phyloP scores from a whole-genome alignment of 2,888 invertebrate genomes.

The Rhyacophila evoluta region DNA sequence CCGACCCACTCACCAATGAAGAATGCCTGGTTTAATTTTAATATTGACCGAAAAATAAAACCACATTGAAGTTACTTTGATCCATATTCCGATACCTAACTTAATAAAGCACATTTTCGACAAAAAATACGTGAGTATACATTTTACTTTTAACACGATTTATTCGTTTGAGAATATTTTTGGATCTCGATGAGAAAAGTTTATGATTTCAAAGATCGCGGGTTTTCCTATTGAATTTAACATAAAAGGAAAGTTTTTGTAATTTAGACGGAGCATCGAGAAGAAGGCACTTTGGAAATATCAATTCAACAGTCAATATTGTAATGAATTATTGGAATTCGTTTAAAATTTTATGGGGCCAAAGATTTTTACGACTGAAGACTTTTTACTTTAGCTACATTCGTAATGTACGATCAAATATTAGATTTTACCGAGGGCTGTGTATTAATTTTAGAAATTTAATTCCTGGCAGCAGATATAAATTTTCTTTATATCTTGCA shows the following conservation, averaged over 20 bases:
- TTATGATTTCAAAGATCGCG: background rate
- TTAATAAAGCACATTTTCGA: background rate
- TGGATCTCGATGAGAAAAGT: background rate
- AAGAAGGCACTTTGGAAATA: background rate
- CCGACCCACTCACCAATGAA: too few relatives aligned
- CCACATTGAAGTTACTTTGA: too few relatives aligned
- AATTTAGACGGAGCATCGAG: background rate
- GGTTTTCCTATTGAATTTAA: background rate
- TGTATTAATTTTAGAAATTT: too few relatives aligned
- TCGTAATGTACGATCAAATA: too few relatives aligned
- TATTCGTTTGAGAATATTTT: conserved; percentile 2
- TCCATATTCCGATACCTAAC: too few relatives aligned
- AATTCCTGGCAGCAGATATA: too few relatives aligned
- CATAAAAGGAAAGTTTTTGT: background rate
- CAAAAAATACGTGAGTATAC: background rate
- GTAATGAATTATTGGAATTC: conserved; percentile 10
- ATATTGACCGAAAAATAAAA: too few relatives aligned
- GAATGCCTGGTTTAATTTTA: too few relatives aligned
- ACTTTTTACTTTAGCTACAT: background rate
- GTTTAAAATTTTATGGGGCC: background rate
- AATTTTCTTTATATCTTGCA: too few relatives aligned
- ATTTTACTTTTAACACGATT: background rate
- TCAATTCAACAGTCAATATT: background rate
- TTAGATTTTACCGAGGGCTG: too few relatives aligned
- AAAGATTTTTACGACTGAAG: background rate